Evolutionary conservation across 2,888 invertebrate species (phyloP), one percentile per base, ranked within the genome.

Genomic region (Orthosia gracilis): DNA sequence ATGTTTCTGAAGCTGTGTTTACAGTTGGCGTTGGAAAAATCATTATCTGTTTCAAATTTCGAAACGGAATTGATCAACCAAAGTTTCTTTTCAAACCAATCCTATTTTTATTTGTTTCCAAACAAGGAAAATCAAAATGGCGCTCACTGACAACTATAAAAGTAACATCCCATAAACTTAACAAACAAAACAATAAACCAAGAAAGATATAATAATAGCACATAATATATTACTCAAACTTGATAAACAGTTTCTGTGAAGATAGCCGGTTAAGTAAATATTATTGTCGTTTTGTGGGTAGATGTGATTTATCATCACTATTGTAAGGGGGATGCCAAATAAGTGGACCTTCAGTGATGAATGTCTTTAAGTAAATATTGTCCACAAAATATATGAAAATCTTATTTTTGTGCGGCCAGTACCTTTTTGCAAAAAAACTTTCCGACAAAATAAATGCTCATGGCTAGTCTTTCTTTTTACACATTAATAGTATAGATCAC

Each of bases 231-330:
- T 69, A 45, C 64, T 26, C 59, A 63, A 50, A 63, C 69, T 77
- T 73, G 15, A 61, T 61, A 79, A 77, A 86, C 65, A 62, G 49
- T 73, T 71, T 72, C 66, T 70, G 69, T 72, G 17, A 45, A 52
- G 54, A 78, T 69, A 67, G 63, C 17, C 26, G 15, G 57, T 57
- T 74, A 77, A 75, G 87, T 86, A 86, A 85, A 85, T 86, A 86
- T 84, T 85, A 85, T 86, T 86, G 85, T 83, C 78, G 61, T 83
- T 83, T 80, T 73, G 75, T 31, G 80, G 82, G 61, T 76, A 65
- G 49, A 72, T 61, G 65, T 78, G 69, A 85, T 84, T 81, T 84
- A 78, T 86, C 62, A 77, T 67, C 58, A 9, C 26, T 5, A 54
- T 13, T 78, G 49, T 78, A 55, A 66, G 65, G 45, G 57, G 66